Evolutionary conservation across 1,140 invertebrate species (phyloP).

Genomic region (Contarinia nasturtii): DNA sequence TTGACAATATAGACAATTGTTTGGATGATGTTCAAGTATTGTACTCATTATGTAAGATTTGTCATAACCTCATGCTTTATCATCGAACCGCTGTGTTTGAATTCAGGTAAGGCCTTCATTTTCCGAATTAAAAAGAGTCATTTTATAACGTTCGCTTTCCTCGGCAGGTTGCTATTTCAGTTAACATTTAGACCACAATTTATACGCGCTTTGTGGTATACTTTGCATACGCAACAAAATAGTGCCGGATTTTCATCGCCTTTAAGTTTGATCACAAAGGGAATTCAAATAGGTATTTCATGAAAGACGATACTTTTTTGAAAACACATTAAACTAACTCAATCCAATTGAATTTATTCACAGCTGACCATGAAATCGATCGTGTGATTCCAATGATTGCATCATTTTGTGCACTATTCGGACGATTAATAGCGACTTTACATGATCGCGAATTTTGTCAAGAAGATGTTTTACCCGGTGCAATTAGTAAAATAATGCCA

Average conservation of each 20-base stretch:
- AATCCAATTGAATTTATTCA: constrained; percentile 27
- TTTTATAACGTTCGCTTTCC: background rate
- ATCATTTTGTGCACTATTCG: constrained; percentile 72
- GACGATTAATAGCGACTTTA: constrained; percentile 60
- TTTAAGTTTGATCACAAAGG: constrained; percentile 19
- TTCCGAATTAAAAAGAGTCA: no score
- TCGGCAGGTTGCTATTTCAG: constrained; percentile 56
- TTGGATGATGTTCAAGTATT: constrained; percentile 31
- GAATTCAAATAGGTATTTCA: constrained; percentile 17
- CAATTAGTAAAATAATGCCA: constrained; percentile 18
- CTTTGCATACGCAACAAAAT: constrained; percentile 29
- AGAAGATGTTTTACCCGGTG: constrained; percentile 14
- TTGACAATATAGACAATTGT: constrained; percentile 34
- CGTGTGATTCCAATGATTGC: constrained; percentile 60
- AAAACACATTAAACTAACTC: constrained; percentile 40
- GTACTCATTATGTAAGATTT: constrained; percentile 50
- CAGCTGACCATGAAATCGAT: constrained; percentile 41
- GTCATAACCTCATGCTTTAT: constrained; percentile 56
- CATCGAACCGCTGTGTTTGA: constrained; percentile 57
- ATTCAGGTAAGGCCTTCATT: constrained; percentile 29
- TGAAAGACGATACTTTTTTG: background rate
- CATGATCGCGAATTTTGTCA: constrained; percentile 75
- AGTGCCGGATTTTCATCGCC: constrained; percentile 22
- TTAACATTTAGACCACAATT: constrained; percentile 70
- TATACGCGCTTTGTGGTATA: constrained; percentile 58